Conservation (phyloP, 2,797 vertebrate genomes). For the Cyprinella venusta region DNA sequence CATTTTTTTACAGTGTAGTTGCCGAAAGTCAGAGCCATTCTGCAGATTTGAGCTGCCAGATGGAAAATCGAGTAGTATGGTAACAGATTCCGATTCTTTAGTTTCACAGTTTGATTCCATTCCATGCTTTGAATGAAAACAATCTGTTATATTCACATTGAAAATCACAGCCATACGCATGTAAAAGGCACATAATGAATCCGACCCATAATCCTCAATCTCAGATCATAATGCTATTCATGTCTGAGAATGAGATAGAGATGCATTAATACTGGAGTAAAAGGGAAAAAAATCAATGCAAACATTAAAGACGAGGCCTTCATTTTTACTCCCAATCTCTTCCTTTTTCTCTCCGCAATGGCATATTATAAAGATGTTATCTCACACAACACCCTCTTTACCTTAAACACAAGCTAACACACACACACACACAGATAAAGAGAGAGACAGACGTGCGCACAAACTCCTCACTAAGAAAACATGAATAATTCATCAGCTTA, state of each 20-base stretch:
- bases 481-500: constrained; percentile 61
- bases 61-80: not conserved
- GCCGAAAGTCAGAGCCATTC: not conserved
- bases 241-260: not conserved
- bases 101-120: not conserved
- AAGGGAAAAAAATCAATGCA: constrained; percentile 26
- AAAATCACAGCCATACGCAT: not conserved
- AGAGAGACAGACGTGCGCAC: not conserved
- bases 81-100: not conserved
- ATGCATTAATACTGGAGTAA: constrained; percentile 1
- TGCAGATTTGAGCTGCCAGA: not conserved
- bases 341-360: not conserved
- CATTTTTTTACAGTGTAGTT: too few species aligned
- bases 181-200: not conserved
- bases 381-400: constrained; percentile 16
- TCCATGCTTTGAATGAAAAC: not conserved
- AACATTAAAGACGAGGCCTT: constrained; percentile 9
- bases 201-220: not conserved
- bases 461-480: constrained; percentile 41
- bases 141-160: not conserved
- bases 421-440: not conserved
- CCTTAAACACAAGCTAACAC: constrained; percentile 14
- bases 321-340: constrained; percentile 16
- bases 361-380: constrained; percentile 35
- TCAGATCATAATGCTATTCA: not conserved